These are phyloP conservation scores for Bovichtus diacanthus DNA, from an alignment of 2,797 vertebrate species.

Conservation along the genomic window DNA sequence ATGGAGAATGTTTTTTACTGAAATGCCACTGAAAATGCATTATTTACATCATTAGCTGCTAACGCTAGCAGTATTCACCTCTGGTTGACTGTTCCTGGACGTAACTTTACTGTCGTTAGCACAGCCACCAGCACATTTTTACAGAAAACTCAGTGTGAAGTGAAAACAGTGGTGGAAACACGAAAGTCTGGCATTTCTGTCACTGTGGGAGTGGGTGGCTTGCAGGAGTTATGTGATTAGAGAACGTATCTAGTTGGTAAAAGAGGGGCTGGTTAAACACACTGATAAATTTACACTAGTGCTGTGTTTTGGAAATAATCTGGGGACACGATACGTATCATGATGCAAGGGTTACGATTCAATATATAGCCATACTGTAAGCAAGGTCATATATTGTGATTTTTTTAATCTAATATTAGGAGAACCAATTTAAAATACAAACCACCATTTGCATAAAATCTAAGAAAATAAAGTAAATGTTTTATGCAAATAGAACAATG, in stretches of 20 bases:
- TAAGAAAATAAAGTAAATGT: too few species aligned
- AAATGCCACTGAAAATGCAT: neutral
- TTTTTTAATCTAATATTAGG: too few species aligned
- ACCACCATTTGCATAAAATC: too few species aligned
- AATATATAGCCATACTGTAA: too few species aligned
- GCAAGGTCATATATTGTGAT: too few species aligned
- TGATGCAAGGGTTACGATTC: too few species aligned
- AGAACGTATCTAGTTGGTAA: neutral
- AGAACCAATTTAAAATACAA: too few species aligned
- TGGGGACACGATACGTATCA: too few species aligned
- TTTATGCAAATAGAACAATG: too few species aligned
- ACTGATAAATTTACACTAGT: neutral
- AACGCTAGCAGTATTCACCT: neutral
- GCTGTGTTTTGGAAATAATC: too few species aligned
- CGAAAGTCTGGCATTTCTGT: neutral
- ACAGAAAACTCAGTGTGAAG: neutral
- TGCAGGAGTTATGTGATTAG: neutral
- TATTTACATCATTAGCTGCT: neutral
- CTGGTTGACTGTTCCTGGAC: neutral
- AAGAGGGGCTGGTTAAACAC: neutral
- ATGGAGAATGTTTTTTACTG: neutral
- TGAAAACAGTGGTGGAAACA: neutral
- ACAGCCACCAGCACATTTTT: neutral
- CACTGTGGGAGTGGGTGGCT: neutral
- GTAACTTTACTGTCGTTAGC: neutral